Conservation (phyloP, 2,888 invertebrate genomes). For the Calameuta idolon region DNA sequence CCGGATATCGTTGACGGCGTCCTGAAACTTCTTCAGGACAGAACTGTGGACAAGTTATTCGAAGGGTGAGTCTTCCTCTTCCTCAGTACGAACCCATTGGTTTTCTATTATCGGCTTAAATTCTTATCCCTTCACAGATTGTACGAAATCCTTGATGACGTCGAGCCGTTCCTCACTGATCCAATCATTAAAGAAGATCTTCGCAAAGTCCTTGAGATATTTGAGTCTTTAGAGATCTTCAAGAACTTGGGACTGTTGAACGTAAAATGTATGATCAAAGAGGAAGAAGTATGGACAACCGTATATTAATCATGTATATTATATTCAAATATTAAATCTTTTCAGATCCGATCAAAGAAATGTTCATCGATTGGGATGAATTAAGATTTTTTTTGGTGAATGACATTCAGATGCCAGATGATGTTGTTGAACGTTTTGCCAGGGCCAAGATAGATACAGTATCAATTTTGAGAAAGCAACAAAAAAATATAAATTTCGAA, state of each 20-base stretch:
- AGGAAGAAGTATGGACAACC: background rate
- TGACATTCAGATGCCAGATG: conserved; percentile 45
- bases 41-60: conserved; percentile 67
- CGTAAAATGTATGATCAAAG: conserved; percentile 65
- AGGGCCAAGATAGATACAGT: conserved; percentile 57
- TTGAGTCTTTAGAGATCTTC: conserved; percentile 67
- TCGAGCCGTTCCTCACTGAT: conserved; percentile 66
- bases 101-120: background rate
- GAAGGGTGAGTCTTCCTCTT: conserved; percentile 63
- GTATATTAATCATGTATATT: conserved; percentile 8
- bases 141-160: conserved; percentile 66
- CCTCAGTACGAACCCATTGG: background rate
- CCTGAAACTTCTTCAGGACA: conserved; percentile 68
- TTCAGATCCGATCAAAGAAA: conserved; percentile 53
- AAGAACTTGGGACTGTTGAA: conserved; percentile 68
- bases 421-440: conserved; percentile 45
- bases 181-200: conserved; percentile 66
- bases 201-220: conserved; percentile 61
- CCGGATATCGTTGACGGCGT: conserved; percentile 67
- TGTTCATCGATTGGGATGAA: conserved; percentile 60
- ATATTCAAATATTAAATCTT: conserved; percentile 52
- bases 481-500: conserved; percentile 48
- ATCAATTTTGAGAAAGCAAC: conserved; percentile 55
- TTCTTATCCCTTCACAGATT: conserved; percentile 60
- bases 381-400: conserved; percentile 50